Base-by-base conservation (phyloP, 2,888 invertebrate genomes). In the Epsilonema sp. region DNA sequence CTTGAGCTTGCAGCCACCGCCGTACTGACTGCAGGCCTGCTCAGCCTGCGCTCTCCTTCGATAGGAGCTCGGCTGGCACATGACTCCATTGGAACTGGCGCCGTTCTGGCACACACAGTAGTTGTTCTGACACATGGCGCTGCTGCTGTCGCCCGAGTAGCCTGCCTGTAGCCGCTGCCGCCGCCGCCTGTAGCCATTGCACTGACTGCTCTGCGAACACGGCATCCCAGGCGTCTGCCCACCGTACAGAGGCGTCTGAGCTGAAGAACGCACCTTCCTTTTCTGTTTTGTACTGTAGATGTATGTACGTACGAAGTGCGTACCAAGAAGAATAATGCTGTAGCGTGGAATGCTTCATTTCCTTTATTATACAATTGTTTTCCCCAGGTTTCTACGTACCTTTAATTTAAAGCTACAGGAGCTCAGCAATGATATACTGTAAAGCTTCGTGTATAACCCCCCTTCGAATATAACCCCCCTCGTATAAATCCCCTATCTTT, bases 1-100 rank as follows among this genome's bases (percentile, higher is more conserved):
- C 19, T 2, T 13, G 20, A 25, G 4, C 23, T 13, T 16, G 42
- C 42, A 26, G 25, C 21, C 16, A 11, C 39, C 26, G 22, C 56
- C 61, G 51, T 55, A 61, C 44, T 61, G 61, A 47, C 60, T 59
- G 42, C 61, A 61, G 31, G 58, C 59, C 26, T 49, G 53, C 39
- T 58, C 48, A 3, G 61, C 61, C 42, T 51, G 37, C 5, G 31
- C 31, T n/a, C n/a, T n/a, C n/a, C n/a, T n/a, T n/a, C n/a, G n/a
- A n/a, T 58, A 53, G 0, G 52, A 46, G 49, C 53, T 52, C 49
- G 53, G 54, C 37, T 51, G 51, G 49, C 60, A 60, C 5, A 54
- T 49, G 5, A 56, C 59, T 39, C 60, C 55, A 42, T 55, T 54
- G 25, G 55, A 55, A 37, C 26, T 46, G 25, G 51, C 41, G n/a